Base-by-base conservation (phyloP, 2,888 invertebrate genomes). In the Priapulus caudatus region DNA sequence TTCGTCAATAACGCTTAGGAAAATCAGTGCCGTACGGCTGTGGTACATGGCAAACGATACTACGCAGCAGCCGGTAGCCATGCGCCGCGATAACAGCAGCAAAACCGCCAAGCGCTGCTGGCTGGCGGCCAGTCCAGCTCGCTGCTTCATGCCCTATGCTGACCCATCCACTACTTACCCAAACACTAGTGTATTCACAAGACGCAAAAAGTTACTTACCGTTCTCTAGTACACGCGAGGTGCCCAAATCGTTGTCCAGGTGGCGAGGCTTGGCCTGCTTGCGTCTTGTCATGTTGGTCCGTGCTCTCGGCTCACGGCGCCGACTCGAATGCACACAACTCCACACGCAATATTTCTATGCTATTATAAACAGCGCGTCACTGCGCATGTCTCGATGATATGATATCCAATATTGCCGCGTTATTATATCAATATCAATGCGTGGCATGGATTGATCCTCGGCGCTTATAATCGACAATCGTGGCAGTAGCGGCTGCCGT, bases 391-490 rank as follows among this genome's bases (percentile, higher is more conserved):
- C 33, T 10, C 33, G 33, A 33, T 33, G 33, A 33, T 33, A 33
- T 33, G 33, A 33, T 33, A 33, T 33, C 33, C 33, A 33, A 33
- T 33, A 33, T 33, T 33, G 33, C 10, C 33, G 10, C 33, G 33
- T n/a, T 33, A 33, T 33, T 33, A 33, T 33, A 33, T 33, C 33
- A 33, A 33, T 33, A 33, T 33, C 33, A 33, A 33, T 33, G 33
- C n/a, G n/a, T 33, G n/a, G n/a, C 33, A 33, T 10, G 33, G n/a
- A n/a, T 33, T 33, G 33, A 33, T 33, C 33, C n/a, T 33, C 33
- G 33, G 10, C n/a, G n/a, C 33, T 33, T 33, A 33, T 33, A 33
- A 10, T 10, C 33, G n/a, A 10, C 10, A 33, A 33, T 33, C 33
- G 33, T 10, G n/a, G 33, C 33, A n/a, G 33, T 33, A 10, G n/a